Conservation (phyloP, 2,113 vertebrate genomes). For the Megalops atlanticus region DNA sequence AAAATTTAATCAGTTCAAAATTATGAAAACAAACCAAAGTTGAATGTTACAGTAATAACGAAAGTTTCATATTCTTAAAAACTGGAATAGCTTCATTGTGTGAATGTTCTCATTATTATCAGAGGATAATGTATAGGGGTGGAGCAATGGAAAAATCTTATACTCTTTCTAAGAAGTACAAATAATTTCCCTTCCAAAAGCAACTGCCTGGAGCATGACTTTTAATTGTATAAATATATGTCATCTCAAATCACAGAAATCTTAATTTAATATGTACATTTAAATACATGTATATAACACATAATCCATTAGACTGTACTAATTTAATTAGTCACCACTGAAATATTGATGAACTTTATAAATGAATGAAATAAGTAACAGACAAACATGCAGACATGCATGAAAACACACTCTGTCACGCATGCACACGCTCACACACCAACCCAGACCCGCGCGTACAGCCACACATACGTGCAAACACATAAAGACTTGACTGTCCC, state of each 20-base stretch:
- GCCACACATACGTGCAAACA: not conserved
- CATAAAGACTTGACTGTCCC: not conserved
- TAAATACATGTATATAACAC: too few relatives aligned
- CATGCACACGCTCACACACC: not conserved
- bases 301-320: too few relatives aligned
- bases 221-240: too few relatives aligned
- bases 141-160: too few relatives aligned
- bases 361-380: not conserved
- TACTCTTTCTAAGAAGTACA: not conserved
- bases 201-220: too few relatives aligned
- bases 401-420: not conserved
- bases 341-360: too few relatives aligned
- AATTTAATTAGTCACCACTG: too few relatives aligned
- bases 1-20: constrained; percentile 50
- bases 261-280: too few relatives aligned
- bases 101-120: constrained; percentile 46
- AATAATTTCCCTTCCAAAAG: not conserved
- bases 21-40: constrained; percentile 53
- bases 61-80: constrained; percentile 50
- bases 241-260: too few relatives aligned
- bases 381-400: not conserved
- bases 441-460: not conserved
- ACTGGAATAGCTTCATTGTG: constrained; percentile 49
- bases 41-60: constrained; percentile 38
- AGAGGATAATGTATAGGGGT: constrained; percentile 16